phyloP scores from a whole-genome alignment of 2,113 vertebrate genomes.

The Lophura nycthemera region DNA sequence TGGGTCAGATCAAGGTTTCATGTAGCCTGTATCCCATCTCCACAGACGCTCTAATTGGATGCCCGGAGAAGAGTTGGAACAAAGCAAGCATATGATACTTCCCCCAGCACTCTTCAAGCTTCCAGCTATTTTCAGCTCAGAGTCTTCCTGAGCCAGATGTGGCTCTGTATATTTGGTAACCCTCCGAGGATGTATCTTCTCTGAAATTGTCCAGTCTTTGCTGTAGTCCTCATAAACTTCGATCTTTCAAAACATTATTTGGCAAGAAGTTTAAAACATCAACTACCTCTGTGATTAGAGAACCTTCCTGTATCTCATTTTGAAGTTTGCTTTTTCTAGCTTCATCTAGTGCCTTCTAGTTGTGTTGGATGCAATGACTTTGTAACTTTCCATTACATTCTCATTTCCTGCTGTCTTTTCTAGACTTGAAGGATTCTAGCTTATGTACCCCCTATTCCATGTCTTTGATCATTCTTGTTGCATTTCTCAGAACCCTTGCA shows the following conservation, averaged over 20 bases:
- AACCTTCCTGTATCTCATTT: neutral
- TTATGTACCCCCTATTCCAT: neutral
- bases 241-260: neutral
- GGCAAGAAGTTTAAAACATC: neutral
- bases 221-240: neutral
- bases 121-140: slow-evolving; percentile 40
- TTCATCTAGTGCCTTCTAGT: neutral
- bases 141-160: slow-evolving; percentile 46
- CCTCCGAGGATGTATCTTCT: slow-evolving; percentile 2
- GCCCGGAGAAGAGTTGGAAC: neutral
- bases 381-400: neutral
- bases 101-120: neutral
- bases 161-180: slow-evolving; percentile 36
- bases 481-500: neutral
- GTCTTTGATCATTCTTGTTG: neutral
- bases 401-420: neutral
- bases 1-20: neutral
- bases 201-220: slow-evolving; percentile 24
- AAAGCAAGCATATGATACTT: neutral
- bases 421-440: neutral
- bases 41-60: neutral
- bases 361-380: neutral
- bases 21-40: neutral
- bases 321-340: neutral
- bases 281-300: neutral